Evolutionary conservation across 2,888 invertebrate species (phyloP).

Genomic region (Nudaria mundana): DNA sequence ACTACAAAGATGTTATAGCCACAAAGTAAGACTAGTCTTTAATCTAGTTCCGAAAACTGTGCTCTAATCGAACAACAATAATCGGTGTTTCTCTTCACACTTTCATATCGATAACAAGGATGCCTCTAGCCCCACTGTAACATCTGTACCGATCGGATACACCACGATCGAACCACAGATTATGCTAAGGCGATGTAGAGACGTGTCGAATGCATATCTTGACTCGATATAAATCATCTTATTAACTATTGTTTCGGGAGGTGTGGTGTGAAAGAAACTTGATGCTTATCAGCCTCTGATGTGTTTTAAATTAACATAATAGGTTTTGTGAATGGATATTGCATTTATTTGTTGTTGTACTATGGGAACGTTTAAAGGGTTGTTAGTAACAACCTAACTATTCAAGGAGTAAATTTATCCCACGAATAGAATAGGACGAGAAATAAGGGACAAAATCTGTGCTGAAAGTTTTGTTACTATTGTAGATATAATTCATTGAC

Average conservation of each 20-base stretch:
- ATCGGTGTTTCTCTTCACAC: constrained; percentile 13
- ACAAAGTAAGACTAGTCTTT: too few species aligned
- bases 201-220: constrained; percentile 75
- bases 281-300: constrained; percentile 73
- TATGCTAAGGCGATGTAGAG: constrained; percentile 79
- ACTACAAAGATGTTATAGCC: too few species aligned
- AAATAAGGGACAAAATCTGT: too few species aligned
- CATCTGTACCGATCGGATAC: constrained; percentile 72
- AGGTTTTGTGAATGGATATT: constrained; percentile 80
- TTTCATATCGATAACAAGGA: constrained; percentile 22
- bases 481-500: too few species aligned
- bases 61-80: not conserved
- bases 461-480: too few species aligned
- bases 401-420: too few species aligned
- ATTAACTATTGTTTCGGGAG: constrained; percentile 81
- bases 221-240: constrained; percentile 80
- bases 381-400: constrained; percentile 7
- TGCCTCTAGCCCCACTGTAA: constrained; percentile 35
- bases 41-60: too few species aligned
- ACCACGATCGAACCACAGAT: constrained; percentile 71
- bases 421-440: too few species aligned
- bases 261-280: constrained; percentile 78
- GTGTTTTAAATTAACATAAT: constrained; percentile 82
- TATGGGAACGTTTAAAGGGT: constrained; percentile 42
- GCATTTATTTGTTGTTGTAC: constrained; percentile 67